phyloP scores from a whole-genome alignment of 2,797 vertebrate genomes.

The Xyrichtys novacula region DNA sequence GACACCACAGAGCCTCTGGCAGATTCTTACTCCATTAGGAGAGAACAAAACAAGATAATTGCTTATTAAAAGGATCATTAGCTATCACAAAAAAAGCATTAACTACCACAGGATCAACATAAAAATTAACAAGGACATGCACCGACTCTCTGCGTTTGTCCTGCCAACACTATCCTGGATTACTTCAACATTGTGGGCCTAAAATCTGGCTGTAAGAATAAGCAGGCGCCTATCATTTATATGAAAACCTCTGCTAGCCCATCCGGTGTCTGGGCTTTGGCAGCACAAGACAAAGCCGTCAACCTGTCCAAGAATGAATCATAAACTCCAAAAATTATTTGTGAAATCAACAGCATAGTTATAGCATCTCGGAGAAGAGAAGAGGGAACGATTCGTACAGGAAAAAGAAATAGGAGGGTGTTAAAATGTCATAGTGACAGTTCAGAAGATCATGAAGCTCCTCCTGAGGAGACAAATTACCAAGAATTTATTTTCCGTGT shows the following conservation, averaged over 20 bases:
- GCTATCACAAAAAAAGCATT: constrained; percentile 9
- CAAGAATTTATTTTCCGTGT: constrained; percentile 8
- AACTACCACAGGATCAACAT: not conserved
- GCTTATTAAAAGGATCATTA: constrained; percentile 12
- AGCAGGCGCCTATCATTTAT: constrained; percentile 23
- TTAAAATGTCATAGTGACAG: constrained; percentile 23
- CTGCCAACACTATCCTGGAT: constrained; percentile 34
- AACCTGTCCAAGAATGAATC: constrained; percentile 54
- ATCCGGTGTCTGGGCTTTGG: constrained; percentile 44
- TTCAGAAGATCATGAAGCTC: constrained; percentile 8
- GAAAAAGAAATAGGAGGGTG: constrained; percentile 37
- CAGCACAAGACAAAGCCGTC: constrained; percentile 51
- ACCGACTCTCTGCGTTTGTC: constrained; percentile 12
- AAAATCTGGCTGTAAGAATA: constrained; percentile 40
- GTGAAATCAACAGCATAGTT: constrained; percentile 55
- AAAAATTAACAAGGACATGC: constrained; percentile 1
- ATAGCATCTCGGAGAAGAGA: constrained; percentile 41
- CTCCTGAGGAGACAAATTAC: constrained; percentile 11
- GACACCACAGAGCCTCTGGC: not conserved
- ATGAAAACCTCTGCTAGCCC: constrained; percentile 49
- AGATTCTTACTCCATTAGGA: not conserved
- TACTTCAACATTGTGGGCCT: constrained; percentile 32
- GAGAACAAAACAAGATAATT: not conserved
- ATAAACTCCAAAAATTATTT: constrained; percentile 47
- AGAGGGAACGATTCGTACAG: constrained; percentile 19